Evolutionary conservation across 2,113 vertebrate genomes (phyloP), one percentile per base, ranked within the genome.

Genomic region (Nothoprocta perdicaria): DNA sequence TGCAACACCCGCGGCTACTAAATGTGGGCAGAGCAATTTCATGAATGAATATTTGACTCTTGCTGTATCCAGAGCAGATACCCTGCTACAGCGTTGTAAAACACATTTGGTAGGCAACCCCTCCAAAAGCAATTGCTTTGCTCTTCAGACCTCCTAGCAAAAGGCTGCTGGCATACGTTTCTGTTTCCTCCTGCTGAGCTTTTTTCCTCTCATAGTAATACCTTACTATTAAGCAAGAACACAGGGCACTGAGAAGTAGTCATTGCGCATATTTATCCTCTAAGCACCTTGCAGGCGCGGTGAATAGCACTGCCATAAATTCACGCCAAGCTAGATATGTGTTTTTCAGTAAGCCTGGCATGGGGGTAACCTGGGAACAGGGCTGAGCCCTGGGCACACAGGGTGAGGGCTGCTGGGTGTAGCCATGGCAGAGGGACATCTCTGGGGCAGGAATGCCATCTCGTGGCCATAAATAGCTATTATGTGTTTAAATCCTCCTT

Each of bases 371-470:
- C 62, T 45, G 48, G 71, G 55, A 80, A 63, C 24, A 33, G 17
- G 4, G 52, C 31, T 69, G 58, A 40, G 38, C 95, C n/a, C 74
- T 84, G 86, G 55, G 67, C 12, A 11, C 8, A 3, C 31, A 50
- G 33, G 63, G 52, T 38, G 78, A 38, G 55, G 24, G 60, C 15
- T 43, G 86, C 74, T 35, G 41, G 24, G 24, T 55, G 7, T 52
- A 40, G 87, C 65, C 65, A 12, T 62, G 79, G 57, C 43, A 61
- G 22, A 73, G 24, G 90, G 88, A 74, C 71, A 92, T 97, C 93
- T 76, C 53, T 81, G 89, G 96, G 88, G 83, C 75, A 68, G 43
- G 85, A 88, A 92, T 95, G 96, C 97, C 98, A 97, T 95, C 97
- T 98, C 96, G 96, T 96, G 96, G 96, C 92, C 66, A 0, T 52